Evolutionary conservation across 2,888 invertebrate species (phyloP).

Genomic region (Amphipyra tragopoginis): DNA sequence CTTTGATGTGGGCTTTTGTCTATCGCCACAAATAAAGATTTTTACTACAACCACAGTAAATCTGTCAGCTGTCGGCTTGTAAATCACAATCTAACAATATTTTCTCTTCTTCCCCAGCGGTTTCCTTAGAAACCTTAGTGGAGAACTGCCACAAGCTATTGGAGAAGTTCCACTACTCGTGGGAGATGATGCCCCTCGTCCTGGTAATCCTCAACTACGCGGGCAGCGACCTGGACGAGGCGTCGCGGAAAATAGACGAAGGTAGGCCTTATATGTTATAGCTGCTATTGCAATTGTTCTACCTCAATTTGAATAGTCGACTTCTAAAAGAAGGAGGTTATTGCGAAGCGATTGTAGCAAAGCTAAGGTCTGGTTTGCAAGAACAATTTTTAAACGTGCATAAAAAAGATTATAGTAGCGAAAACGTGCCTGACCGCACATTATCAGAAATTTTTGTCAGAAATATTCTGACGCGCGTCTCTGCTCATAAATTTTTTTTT

Average conservation of each 20-base stretch:
- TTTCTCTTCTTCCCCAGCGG: conserved; percentile 75
- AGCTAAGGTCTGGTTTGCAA: not conserved
- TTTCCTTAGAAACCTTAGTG: conserved; percentile 88
- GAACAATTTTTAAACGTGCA: not conserved
- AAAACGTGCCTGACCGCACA: not conserved
- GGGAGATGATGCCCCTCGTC: conserved; percentile 95
- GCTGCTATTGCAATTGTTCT: conserved; percentile 39
- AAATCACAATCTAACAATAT: not conserved
- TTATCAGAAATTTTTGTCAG: no score
- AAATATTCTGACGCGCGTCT: no score
- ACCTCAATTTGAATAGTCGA: no score
- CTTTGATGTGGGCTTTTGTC: no score
- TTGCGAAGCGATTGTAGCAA: conserved; percentile 23
- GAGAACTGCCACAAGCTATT: conserved; percentile 93
- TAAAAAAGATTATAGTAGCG: not conserved
- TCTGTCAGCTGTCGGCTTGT: no score
- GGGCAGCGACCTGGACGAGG: conserved; percentile 93
- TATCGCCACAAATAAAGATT: no score
- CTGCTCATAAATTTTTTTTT: no score
- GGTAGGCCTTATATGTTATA: conserved; percentile 82
- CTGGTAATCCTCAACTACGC: conserved; percentile 95
- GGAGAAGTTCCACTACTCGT: conserved; percentile 94
- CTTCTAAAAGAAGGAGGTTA: no score
- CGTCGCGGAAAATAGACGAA: conserved; percentile 93
- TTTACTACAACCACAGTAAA: no score